phyloP scores from a whole-genome alignment of 2,113 vertebrate genomes.

The Strigops habroptila region DNA sequence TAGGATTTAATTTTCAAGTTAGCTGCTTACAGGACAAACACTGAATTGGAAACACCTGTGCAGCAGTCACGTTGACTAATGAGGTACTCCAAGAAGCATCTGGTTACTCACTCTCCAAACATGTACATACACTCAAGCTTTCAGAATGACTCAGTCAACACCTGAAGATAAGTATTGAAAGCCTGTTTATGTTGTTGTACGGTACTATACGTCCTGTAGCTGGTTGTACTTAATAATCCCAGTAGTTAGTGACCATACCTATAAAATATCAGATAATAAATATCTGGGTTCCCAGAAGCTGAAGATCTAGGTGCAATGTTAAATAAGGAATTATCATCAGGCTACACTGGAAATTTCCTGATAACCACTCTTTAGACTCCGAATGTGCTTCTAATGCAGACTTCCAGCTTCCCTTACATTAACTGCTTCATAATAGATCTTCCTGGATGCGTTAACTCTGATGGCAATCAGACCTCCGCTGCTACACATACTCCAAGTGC shows the following conservation, averaged over 20 bases:
- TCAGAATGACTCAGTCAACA: constrained; percentile 30
- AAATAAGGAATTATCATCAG: constrained; percentile 31
- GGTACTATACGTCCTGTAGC: not conserved
- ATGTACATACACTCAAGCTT: not conserved
- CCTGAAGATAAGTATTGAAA: not conserved
- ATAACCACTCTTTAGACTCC: not conserved
- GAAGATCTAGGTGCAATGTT: not conserved
- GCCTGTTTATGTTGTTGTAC: not conserved
- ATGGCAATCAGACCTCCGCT: not conserved
- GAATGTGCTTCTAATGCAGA: constrained; percentile 10
- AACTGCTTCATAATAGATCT: constrained; percentile 43
- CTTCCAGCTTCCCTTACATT: constrained; percentile 28
- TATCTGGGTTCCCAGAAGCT: not conserved
- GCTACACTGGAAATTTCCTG: constrained; percentile 33
- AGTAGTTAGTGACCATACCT: not conserved
- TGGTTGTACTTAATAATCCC: not conserved
- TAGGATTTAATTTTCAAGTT: not conserved
- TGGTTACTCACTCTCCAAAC: not conserved
- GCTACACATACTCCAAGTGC: not conserved
- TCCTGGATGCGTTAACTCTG: constrained; percentile 10
- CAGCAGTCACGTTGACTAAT: not conserved
- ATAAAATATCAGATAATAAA: not conserved
- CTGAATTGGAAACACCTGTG: not conserved
- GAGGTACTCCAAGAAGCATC: not conserved
- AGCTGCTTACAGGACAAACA: not conserved